phyloP scores from a whole-genome alignment of 2,888 invertebrate species.

The Meiosimyza decipiens region DNA sequence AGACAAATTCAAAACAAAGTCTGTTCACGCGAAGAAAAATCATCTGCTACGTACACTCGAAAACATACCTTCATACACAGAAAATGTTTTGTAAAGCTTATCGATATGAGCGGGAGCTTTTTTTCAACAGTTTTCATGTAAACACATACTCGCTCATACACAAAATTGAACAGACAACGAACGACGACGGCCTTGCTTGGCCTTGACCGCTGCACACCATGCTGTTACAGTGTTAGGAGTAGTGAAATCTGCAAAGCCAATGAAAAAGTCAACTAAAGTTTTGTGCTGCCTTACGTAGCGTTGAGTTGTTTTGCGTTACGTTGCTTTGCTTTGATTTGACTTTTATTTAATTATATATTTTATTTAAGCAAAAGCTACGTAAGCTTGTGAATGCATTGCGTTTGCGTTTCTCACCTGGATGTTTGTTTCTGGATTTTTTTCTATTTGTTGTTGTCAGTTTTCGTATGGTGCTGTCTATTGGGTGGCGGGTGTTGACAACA shows the following conservation, averaged over 20 bases:
- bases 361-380: too few relatives aligned
- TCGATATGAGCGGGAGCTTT: constrained; percentile 23
- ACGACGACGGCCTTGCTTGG: constrained; percentile 57
- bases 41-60: too few relatives aligned
- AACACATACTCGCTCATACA: constrained; percentile 1
- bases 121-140: constrained; percentile 11
- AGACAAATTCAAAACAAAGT: too few relatives aligned
- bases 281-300: neutral
- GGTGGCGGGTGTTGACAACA: neutral
- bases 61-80: too few relatives aligned
- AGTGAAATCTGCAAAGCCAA: neutral
- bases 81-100: neutral
- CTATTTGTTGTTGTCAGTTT: neutral
- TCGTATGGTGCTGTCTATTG: neutral
- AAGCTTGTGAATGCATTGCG: too few relatives aligned
- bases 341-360: neutral
- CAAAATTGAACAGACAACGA: constrained; percentile 10
- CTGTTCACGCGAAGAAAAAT: too few relatives aligned
- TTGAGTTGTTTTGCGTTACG: neutral
- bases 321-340: neutral
- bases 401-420: neutral
- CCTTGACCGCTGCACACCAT: constrained; percentile 54
- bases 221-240: neutral
- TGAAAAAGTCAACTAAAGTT: constrained; percentile 1
- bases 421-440: neutral